Evolutionary conservation across 2,888 invertebrate genomes (phyloP), one percentile per base, ranked within the genome.

Genomic region (Dusona sp.): DNA sequence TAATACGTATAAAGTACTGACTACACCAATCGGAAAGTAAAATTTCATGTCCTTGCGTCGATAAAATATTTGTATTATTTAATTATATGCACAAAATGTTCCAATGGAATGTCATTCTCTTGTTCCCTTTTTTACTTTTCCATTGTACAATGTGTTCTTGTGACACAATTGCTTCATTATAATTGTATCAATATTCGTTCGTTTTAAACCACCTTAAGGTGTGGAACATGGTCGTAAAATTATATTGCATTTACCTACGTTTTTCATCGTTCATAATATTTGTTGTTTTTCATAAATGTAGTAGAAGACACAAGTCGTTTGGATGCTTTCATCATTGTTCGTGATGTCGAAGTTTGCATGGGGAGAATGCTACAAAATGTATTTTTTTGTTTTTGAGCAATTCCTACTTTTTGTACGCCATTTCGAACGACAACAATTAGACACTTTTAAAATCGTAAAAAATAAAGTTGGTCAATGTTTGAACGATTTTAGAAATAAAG

Each of bases 51-150:
- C 25, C 11, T 61, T 16, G 16, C 25, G 13, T 29, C 29, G 25
- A 61, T 29, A 25, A 4, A n/a, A 61, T 61, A 29, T 61, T 61
- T 61, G 29, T 29, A 61, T 61, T 61, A 61, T 61, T 61, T 61
- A 54, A 54, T n/a, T 54, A 61, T 6, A 29, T 16, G 29, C 61
- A 61, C 29, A 8, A 61, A 61, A 29, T 61, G 13, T 61, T 29
- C 6, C 61, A 29, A 29, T 16, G 6, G 2, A 6, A 22, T 25
- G 9, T 61, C 29, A 22, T 61, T 61, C 25, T 61, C 25, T 61
- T n/a, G 1, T 29, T 61, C 16, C 25, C 2, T 6, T 29, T 61
- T 16, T 22, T 22, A n/a, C 1, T 4, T 57, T 13, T 57, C 13
- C 16, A 29, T 29, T 16, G 61, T 29, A 61, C 16, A 7, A 61